Conservation (phyloP, 2,797 vertebrate species). For the Urophycis tenuis region DNA sequence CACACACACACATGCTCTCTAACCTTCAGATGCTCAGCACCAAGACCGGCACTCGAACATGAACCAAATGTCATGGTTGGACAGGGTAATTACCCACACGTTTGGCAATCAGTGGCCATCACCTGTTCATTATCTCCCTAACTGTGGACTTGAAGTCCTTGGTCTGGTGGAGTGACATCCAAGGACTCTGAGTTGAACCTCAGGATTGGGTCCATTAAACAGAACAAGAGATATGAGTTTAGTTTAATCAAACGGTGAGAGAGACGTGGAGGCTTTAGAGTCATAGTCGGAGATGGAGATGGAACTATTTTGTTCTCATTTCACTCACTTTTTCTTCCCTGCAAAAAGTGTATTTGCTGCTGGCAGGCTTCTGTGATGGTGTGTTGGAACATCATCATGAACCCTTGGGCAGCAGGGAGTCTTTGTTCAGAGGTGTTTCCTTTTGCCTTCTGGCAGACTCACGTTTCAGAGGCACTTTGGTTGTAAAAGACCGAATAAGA, state of each 20-base stretch:
- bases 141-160: constrained; percentile 6
- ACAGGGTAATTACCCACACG: constrained; percentile 30
- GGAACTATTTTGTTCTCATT: neutral
- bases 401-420: constrained; percentile 39
- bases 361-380: constrained; percentile 44
- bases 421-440: constrained; percentile 38
- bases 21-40: constrained; percentile 49
- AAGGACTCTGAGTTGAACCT: neutral
- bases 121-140: constrained; percentile 11
- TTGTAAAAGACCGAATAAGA: neutral
- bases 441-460: neutral
- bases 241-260: neutral
- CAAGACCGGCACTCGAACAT: constrained; percentile 66
- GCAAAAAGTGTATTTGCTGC: constrained; percentile 27
- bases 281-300: neutral
- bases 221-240: constrained; percentile 6
- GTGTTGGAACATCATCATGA: constrained; percentile 55
- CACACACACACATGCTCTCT: constrained; percentile 4
- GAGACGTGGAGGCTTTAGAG: neutral
- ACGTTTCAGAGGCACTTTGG: neutral
- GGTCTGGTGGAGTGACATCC: constrained; percentile 11
- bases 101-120: constrained; percentile 7
- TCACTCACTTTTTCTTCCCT: neutral
- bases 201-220: neutral
- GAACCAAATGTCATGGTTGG: constrained; percentile 65